phyloP scores from a whole-genome alignment of 2,797 vertebrate species.

The Carduelis carduelis region DNA sequence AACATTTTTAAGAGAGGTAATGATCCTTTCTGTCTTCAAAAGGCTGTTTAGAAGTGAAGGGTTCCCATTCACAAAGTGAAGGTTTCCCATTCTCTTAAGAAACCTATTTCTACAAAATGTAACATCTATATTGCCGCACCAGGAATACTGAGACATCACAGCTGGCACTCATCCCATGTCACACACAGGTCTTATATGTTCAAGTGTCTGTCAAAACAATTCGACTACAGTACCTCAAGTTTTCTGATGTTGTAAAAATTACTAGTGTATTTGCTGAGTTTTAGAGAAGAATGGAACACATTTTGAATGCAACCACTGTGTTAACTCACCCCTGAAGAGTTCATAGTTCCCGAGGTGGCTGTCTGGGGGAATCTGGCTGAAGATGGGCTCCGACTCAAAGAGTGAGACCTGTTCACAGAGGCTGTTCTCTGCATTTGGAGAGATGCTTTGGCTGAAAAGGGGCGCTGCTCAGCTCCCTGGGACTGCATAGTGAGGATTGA shows the following conservation, averaged over 20 bases:
- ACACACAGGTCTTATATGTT: neutral
- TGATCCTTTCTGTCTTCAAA: neutral
- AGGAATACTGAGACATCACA: neutral
- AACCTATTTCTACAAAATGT: neutral
- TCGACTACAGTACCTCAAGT: neutral
- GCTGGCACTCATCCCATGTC: neutral
- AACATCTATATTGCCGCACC: neutral
- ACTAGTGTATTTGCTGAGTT: neutral
- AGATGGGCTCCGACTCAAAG: constrained; percentile 88
- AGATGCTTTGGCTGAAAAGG: constrained; percentile 73
- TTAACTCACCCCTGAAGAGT: constrained; percentile 84
- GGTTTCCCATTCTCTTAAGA: neutral
- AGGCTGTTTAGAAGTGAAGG: neutral
- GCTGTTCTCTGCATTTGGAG: constrained; percentile 70
- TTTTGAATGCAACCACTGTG: neutral
- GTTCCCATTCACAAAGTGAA: neutral
- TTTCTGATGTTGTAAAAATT: neutral
- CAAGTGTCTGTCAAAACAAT: neutral
- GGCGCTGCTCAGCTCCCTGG: constrained; percentile 78
- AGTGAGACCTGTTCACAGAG: constrained; percentile 88
- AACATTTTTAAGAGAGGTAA: neutral
- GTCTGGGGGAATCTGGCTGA: constrained; percentile 80
- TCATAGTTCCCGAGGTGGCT: constrained; percentile 79
- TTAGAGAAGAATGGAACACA: neutral
- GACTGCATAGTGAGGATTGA: constrained; percentile 82